These are phyloP conservation scores for Bombus soroeensis DNA, from an alignment of 1,140 invertebrate species.

Conservation along the genomic window DNA sequence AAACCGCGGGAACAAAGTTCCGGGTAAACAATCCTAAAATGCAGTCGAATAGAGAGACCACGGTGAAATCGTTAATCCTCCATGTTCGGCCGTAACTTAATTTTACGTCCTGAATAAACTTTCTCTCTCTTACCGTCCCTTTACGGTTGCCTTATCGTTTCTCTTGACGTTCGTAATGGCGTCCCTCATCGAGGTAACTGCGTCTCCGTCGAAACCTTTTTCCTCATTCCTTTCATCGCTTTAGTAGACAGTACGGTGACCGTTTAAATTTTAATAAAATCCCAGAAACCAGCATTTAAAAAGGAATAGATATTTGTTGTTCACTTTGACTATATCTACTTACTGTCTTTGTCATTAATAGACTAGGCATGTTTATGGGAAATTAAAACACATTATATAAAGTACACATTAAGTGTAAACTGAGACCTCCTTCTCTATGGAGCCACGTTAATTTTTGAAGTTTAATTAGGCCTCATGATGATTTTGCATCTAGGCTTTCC, in stretches of 20 bases:
- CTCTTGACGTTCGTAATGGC: neutral
- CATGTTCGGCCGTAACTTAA: conserved; percentile 32
- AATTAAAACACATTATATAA: neutral
- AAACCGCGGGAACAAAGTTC: conserved; percentile 8
- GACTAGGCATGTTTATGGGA: neutral
- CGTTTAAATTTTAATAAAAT: too few species aligned
- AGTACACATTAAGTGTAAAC: too few species aligned
- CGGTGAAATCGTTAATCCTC: conserved; percentile 27
- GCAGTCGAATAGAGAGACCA: neutral
- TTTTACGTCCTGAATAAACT: conserved; percentile 49
- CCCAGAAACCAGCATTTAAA: too few species aligned
- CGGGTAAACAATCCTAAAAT: conserved; percentile 16
- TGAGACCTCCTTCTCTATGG: too few species aligned
- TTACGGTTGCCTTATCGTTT: conserved; percentile 20
- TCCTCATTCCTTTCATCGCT: neutral
- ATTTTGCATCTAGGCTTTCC: too few species aligned
- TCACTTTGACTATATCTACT: neutral
- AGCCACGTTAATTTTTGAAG: too few species aligned
- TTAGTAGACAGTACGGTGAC: neutral
- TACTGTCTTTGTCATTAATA: neutral
- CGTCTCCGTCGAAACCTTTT: neutral
- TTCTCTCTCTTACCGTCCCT: neutral
- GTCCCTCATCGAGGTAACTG: neutral
- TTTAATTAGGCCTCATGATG: too few species aligned
- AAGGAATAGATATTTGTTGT: neutral